These are phyloP conservation scores for Agrochola macilenta DNA, from an alignment of 2,888 invertebrate species.

Conservation along the genomic window DNA sequence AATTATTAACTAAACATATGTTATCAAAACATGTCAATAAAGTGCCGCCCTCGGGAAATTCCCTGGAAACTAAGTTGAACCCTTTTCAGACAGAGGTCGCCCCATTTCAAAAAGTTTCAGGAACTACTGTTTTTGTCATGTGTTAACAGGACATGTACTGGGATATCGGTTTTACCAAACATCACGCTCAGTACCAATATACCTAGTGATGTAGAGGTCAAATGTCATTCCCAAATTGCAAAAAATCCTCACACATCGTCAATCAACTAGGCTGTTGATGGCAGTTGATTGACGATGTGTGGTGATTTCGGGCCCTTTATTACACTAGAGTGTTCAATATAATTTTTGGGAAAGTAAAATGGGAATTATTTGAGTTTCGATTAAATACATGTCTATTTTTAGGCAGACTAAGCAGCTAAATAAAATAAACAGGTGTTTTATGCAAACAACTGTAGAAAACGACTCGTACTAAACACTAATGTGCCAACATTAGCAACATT, in stretches of 20 bases:
- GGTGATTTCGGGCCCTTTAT: too few species aligned
- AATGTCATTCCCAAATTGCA: background rate
- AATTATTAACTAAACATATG: constrained; percentile 4
- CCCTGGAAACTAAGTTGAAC: constrained; percentile 49
- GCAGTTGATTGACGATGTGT: too few species aligned
- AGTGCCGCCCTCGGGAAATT: constrained; percentile 14
- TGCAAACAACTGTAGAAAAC: background rate
- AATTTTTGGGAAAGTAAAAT: too few species aligned
- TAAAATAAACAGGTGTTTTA: background rate
- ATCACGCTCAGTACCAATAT: background rate
- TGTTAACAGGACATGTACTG: constrained; percentile 9
- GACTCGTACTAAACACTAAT: constrained; percentile 3
- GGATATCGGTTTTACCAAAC: background rate
- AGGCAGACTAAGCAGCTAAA: background rate
- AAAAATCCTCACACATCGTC: background rate
- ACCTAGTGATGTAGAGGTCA: background rate
- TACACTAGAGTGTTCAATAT: too few species aligned
- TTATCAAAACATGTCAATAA: constrained; percentile 47
- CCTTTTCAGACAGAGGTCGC: constrained; percentile 42
- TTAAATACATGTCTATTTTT: background rate
- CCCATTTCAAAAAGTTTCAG: constrained; percentile 62
- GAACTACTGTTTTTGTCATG: constrained; percentile 42
- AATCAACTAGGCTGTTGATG: too few species aligned
- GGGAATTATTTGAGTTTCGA: too few species aligned
- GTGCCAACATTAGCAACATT: constrained; percentile 17